phyloP scores from a whole-genome alignment of 2,113 vertebrate species.

The Neogobius melanostomus region DNA sequence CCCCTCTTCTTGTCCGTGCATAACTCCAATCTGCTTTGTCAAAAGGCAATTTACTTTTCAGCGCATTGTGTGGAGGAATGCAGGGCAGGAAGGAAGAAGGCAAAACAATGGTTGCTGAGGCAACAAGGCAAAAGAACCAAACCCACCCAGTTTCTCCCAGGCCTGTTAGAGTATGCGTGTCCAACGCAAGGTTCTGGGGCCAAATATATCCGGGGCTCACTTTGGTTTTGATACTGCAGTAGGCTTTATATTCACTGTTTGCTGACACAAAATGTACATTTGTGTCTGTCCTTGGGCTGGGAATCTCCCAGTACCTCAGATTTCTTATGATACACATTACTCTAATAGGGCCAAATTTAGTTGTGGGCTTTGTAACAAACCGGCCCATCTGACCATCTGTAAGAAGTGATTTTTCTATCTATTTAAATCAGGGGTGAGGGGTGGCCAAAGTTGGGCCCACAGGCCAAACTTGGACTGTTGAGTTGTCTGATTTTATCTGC shows the following conservation, averaged over 20 bases:
- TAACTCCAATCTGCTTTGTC: slow-evolving; percentile 70
- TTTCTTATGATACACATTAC: too few relatives aligned
- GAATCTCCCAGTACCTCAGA: too few relatives aligned
- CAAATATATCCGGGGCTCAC: background rate
- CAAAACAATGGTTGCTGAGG: slow-evolving; percentile 77
- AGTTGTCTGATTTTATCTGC: too few relatives aligned
- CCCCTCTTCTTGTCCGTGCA: slow-evolving; percentile 64
- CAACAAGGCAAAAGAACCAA: slow-evolving; percentile 47
- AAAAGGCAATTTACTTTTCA: slow-evolving; percentile 79
- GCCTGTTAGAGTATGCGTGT: slow-evolving; percentile 3
- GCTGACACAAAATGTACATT: background rate
- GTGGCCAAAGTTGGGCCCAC: too few relatives aligned
- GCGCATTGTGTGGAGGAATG: slow-evolving; percentile 76
- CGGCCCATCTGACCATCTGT: too few relatives aligned
- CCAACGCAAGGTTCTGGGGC: background rate
- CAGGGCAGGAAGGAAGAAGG: slow-evolving; percentile 76
- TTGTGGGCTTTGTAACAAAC: too few relatives aligned
- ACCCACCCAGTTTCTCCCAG: slow-evolving; percentile 8
- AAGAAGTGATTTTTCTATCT: too few relatives aligned
- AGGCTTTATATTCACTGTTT: background rate
- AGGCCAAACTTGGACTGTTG: too few relatives aligned
- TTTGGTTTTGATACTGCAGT: too few relatives aligned
- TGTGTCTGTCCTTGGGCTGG: too few relatives aligned
- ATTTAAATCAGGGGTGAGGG: too few relatives aligned
- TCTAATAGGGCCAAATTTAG: too few relatives aligned